A percentile compares a stretch with the other conserved stretches of the same genome.
Conservation (phyloP, 2,797 vertebrate species). For the Catostomus latipinnis region DNA sequence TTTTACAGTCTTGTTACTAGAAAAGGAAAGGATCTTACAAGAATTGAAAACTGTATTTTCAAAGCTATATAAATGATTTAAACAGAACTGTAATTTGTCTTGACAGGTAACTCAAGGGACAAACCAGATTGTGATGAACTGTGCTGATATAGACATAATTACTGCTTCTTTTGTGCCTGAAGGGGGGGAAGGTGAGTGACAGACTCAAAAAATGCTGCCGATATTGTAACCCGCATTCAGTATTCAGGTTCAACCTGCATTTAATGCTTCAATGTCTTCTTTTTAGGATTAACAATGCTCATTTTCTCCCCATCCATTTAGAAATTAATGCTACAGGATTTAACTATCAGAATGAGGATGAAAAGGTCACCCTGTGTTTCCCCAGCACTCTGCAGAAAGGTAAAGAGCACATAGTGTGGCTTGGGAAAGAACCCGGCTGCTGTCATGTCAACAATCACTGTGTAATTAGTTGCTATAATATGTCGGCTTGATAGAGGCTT, state of each 20-base stretch:
- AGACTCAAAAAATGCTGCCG: background rate
- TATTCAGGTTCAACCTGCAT: slow-evolving; percentile 16
- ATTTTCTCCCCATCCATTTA: slow-evolving; percentile 66
- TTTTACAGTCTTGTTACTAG: background rate
- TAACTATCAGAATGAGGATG: slow-evolving; percentile 99
- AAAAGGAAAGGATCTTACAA: slow-evolving; percentile 11
- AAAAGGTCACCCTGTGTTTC: slow-evolving; percentile 97
- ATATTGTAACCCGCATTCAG: slow-evolving; percentile 15
- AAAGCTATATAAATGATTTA: background rate
- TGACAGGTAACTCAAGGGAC: slow-evolving; percentile 93
- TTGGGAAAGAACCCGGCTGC: background rate
- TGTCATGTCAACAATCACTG: slow-evolving; percentile 26
- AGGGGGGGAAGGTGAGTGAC: slow-evolving; percentile 90
- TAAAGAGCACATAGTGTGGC: slow-evolving; percentile 60
- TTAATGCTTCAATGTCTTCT: slow-evolving; percentile 9
- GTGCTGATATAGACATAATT: slow-evolving; percentile 99
- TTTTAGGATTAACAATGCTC: slow-evolving; percentile 14
- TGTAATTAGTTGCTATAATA: slow-evolving; percentile 49
- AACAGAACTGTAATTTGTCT: slow-evolving; percentile 44
- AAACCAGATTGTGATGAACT: slow-evolving; percentile 99
- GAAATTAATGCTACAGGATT: slow-evolving; percentile 98
- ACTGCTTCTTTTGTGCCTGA: slow-evolving; percentile 93
- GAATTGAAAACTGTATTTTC: background rate
- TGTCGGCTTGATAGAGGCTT: slow-evolving; percentile 7
- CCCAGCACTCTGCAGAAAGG: slow-evolving; percentile 93